These are phyloP conservation scores for Diadegma fenestrale DNA, from an alignment of 2,888 invertebrate genomes.

Conservation along the genomic window DNA sequence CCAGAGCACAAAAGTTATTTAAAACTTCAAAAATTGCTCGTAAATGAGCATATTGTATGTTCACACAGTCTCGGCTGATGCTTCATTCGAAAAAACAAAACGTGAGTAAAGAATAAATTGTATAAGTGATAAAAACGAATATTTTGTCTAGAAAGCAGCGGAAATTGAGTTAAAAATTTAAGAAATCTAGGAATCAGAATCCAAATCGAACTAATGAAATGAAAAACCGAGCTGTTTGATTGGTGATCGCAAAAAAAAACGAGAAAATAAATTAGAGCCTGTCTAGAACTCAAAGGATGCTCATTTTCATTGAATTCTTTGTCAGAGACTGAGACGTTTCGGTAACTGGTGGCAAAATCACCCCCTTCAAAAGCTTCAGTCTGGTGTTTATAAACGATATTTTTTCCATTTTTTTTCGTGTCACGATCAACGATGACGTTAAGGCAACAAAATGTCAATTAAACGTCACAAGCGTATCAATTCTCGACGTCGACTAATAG, in stretches of 20 bases:
- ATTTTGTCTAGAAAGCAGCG: not conserved
- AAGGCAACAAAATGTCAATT: conserved; percentile 61
- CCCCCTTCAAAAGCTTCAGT: not conserved
- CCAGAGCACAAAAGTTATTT: not conserved
- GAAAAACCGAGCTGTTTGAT: not conserved
- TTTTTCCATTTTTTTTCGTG: not conserved
- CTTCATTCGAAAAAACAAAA: not conserved
- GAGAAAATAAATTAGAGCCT: not conserved
- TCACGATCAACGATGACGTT: conserved; percentile 14
- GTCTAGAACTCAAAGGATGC: conserved; percentile 7
- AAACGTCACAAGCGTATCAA: conserved; percentile 66
- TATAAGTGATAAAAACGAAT: not conserved
- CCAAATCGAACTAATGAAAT: not conserved
- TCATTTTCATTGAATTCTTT: conserved; percentile 43
- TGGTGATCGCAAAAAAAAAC: not conserved
- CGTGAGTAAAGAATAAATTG: not conserved
- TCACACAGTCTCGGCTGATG: not conserved
- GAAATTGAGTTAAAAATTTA: not conserved
- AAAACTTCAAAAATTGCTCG: not conserved
- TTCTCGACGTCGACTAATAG: conserved; percentile 68
- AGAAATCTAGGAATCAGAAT: too few relatives aligned
- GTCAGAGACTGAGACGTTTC: not conserved
- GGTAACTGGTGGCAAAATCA: conserved; percentile 31
- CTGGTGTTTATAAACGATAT: not conserved
- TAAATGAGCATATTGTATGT: not conserved